Evolutionary conservation across 2,888 invertebrate species (phyloP).

Genomic region (Icerya purchasi): DNA sequence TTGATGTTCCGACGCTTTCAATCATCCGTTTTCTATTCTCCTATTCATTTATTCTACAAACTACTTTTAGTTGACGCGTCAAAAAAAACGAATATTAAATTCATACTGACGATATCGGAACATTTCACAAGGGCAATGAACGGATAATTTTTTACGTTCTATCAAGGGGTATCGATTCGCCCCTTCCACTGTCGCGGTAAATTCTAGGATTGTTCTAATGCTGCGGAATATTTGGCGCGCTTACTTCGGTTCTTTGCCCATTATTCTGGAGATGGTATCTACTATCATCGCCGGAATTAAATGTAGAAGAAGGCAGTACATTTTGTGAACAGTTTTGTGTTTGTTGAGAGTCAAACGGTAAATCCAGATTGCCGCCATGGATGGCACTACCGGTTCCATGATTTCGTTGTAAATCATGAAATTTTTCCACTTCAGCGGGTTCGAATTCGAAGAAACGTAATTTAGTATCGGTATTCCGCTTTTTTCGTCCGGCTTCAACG

Average conservation of each 20-base stretch:
- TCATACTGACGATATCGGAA: too few relatives aligned
- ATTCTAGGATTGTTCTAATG: too few relatives aligned
- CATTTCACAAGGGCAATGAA: too few relatives aligned
- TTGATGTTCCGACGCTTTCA: too few relatives aligned
- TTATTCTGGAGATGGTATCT: constrained; percentile 36
- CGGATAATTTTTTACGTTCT: too few relatives aligned
- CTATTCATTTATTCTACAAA: too few relatives aligned
- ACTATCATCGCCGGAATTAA: constrained; percentile 44
- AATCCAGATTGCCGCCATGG: constrained; percentile 24
- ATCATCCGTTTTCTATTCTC: too few relatives aligned
- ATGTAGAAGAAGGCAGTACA: constrained; percentile 43
- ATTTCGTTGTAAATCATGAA: constrained; percentile 33
- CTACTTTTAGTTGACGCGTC: too few relatives aligned
- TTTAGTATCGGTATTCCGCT: constrained; percentile 38
- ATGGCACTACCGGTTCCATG: constrained; percentile 25
- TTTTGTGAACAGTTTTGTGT: constrained; percentile 29
- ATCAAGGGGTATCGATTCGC: too few relatives aligned
- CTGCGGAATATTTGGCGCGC: too few relatives aligned
- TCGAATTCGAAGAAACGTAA: constrained; percentile 59
- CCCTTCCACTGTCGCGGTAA: too few relatives aligned
- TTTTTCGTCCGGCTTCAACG: neutral
- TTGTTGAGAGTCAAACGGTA: constrained; percentile 35
- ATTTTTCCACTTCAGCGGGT: constrained; percentile 57
- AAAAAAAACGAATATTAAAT: too few relatives aligned
- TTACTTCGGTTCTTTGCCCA: constrained; percentile 47